Evolutionary conservation across 2,797 vertebrate species (phyloP).

Genomic region (Toxotes lorentzi): DNA sequence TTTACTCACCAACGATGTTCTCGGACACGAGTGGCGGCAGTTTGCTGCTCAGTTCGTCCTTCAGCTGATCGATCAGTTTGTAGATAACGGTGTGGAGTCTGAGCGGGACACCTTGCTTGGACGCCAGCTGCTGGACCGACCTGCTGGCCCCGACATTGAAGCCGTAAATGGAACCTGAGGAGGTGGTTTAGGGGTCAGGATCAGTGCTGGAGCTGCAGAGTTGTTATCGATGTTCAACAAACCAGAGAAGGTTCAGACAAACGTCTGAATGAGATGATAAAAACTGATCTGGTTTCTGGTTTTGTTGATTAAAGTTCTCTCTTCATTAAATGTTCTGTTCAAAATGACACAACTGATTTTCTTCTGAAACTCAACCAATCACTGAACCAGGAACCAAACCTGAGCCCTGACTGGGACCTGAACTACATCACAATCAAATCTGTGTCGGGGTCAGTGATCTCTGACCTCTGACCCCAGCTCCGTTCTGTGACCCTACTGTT

Average conservation of each 20-base stretch:
- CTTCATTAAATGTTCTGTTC: no score
- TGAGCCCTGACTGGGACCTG: background rate
- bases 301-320: no score
- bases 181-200: no score
- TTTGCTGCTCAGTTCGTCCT: constrained; percentile 88
- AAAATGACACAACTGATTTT: no score
- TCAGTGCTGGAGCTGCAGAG: no score
- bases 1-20: constrained; percentile 84
- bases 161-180: constrained; percentile 90
- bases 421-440: background rate
- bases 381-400: no score
- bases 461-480: background rate
- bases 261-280: no score
- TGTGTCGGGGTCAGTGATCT: background rate
- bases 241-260: no score
- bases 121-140: constrained; percentile 86
- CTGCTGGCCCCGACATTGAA: constrained; percentile 89
- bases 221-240: no score
- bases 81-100: constrained; percentile 92
- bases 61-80: constrained; percentile 91
- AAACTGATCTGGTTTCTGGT: no score
- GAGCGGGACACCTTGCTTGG: constrained; percentile 86
- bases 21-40: constrained; percentile 80
- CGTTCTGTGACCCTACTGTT: background rate
- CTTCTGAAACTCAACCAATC: no score